Evolutionary conservation across 2,888 invertebrate species (phyloP).

Genomic region (Harpalus rufipes): DNA sequence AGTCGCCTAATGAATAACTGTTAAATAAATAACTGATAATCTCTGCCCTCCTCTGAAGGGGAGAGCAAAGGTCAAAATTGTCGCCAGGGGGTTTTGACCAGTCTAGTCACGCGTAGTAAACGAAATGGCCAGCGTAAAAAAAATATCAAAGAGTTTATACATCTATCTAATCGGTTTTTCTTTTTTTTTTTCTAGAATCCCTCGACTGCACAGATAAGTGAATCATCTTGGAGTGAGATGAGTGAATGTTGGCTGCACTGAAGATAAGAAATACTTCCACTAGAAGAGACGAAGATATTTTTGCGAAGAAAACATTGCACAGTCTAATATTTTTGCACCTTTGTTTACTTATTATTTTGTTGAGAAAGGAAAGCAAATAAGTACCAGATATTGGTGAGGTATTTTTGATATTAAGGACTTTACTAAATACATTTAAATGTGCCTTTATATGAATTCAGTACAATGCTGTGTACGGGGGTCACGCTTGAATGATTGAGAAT

Average conservation of each 20-base stretch:
- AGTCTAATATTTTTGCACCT: constrained; percentile 31
- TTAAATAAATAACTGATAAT: constrained; percentile 56
- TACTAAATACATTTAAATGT: constrained; percentile 30
- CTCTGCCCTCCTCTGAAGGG: constrained; percentile 40
- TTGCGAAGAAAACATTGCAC: constrained; percentile 36
- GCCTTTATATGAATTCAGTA: constrained; percentile 58
- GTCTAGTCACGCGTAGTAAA: constrained; percentile 13
- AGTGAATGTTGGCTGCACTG: constrained; percentile 49
- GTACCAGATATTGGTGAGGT: constrained; percentile 44
- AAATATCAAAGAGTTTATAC: constrained; percentile 17
- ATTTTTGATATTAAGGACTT: constrained; percentile 62
- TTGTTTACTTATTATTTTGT: constrained; percentile 51
- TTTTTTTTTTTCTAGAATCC: constrained; percentile 59
- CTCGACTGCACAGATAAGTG: constrained; percentile 52
- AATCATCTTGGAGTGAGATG: constrained; percentile 40
- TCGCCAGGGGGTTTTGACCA: constrained; percentile 49
- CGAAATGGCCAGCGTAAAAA: constrained; percentile 37
- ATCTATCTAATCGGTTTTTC: constrained; percentile 26
- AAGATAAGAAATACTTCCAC: constrained; percentile 25
- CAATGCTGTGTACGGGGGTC: constrained; percentile 39
- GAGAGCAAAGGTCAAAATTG: constrained; percentile 52
- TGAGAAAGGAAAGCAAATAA: constrained; percentile 20
- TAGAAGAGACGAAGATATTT: constrained; percentile 25
- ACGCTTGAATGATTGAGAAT: no score
- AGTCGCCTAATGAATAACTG: constrained; percentile 16